Evolutionary conservation across 2,797 vertebrate species (phyloP), one percentile per base, ranked within the genome.

Genomic region (Gymnothorax javanicus): DNA sequence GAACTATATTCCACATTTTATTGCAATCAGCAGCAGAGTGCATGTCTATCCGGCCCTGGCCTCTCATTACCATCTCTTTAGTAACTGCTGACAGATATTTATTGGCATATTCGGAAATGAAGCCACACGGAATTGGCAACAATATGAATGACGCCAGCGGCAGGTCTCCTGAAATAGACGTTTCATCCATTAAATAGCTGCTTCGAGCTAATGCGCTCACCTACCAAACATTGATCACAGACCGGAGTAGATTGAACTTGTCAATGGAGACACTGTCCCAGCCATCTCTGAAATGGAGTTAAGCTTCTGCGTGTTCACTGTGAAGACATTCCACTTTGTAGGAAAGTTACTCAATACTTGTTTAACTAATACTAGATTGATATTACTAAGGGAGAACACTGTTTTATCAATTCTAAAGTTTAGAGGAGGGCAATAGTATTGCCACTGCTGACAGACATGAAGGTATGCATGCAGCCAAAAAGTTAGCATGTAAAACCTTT

Each of bases 1-100:
- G 7, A 77, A 81, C 77, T 56, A 81, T 81, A 56, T 81, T 81
- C 77, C 77, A 52, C 77, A 81, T 81, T 43, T 56, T 43, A 52
- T 54, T 73, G 69, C 69, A 73, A 73, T 73, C 69, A 73, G 27
- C 27, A 13, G 27, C 12, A 17, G 27, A 73, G 69, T 73, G 25
- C 27, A 43, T 27, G 12, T 17, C 69, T 33, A 13, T 73, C 69
- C 15, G 27, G 27, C 25, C 2, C 69, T 69, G 25, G 33, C 69
- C 4, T 73, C 25, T 73, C 69, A 73, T 73, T 73, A 73, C 27
- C 73, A 77, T 52, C 13, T 77, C n/a, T 43, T 75, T 15, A 77
- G 27, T 77, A 77, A 17, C 73, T 12, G 20, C 43, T 7, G 13
- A 77, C 52, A 33, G 73, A 77, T 77, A 52, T 77, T 52, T 50